Evolutionary conservation across 1,140 invertebrate genomes (phyloP), one percentile per base, ranked within the genome.

Genomic region (Drosophila elegans): DNA sequence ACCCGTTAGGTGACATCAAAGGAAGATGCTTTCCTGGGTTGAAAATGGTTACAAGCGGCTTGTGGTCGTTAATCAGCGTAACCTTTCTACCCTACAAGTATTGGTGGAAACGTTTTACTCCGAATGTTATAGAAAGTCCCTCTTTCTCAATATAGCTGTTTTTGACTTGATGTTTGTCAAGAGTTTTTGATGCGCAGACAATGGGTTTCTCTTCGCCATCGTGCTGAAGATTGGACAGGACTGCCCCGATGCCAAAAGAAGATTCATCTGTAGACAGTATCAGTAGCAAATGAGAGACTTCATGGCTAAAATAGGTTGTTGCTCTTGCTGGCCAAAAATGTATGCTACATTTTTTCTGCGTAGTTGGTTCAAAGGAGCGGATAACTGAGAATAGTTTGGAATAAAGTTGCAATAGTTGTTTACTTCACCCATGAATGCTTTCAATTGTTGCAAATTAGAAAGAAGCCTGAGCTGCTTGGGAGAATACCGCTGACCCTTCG

Each of bases 21-120:
- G 55, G 55, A 16, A 46, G 42, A 46, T 46, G 55, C 38, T 59
- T 46, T 42, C 11, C 32, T 45, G 55, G 42, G 10, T 59, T 45
- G 9, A 36, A 59, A 21, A 21, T 21, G 1, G 16, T 21, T 21
- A 21, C 16, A 21, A 59, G 32, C 11, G 56, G 42, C 16, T 59
- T 48, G 42, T 46, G 44, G 4, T 59, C 56, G 3, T 32, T 36
- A 9, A 38, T 59, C 1, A 59, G 10, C 4, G 29, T 59, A 25
- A 46, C 46, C 21, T 59, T 38, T 27, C 34, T 39, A 10, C 12
- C n/a, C 9, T 49, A 45, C 2, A 61, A 21, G 16, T 21, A 21
- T 21, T 21, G 57, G 36, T 62, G 16, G 45, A 62, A 62, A 5
- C 60, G 27, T 25, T 62, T 21, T 44, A 62, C 48, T 44, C 29